Conservation (phyloP, 2,113 vertebrate genomes). For the Abramis brama region DNA sequence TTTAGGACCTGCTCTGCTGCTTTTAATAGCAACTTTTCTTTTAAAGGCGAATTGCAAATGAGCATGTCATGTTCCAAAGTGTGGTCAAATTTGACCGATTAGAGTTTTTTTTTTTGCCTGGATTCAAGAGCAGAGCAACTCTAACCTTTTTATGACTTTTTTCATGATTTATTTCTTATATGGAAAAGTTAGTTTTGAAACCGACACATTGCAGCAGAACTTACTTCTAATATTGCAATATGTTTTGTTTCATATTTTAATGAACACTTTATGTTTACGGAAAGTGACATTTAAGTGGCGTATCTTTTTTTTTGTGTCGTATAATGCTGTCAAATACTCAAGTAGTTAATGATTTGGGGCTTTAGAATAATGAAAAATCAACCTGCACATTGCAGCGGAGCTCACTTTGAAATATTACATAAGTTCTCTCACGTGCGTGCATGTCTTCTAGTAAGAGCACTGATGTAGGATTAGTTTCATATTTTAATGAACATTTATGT, state of each 20-base stretch:
- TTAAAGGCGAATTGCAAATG: background rate
- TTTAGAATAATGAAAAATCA: too few relatives aligned
- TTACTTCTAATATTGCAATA: background rate
- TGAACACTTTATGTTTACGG: too few relatives aligned
- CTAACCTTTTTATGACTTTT: background rate
- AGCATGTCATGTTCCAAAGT: constrained; percentile 30
- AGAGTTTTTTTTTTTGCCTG: background rate
- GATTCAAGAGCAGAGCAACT: background rate
- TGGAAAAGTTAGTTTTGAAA: background rate
- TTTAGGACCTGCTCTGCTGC: constrained; percentile 21
- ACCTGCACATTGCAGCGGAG: background rate
- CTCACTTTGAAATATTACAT: background rate
- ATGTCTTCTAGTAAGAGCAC: background rate
- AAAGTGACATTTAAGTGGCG: too few relatives aligned
- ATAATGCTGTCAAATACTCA: too few relatives aligned
- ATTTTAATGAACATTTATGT: background rate
- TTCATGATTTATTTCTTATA: background rate
- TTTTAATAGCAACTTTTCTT: background rate
- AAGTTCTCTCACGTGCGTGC: background rate
- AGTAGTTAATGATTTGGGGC: too few relatives aligned
- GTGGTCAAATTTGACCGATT: background rate
- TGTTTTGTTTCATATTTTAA: too few relatives aligned
- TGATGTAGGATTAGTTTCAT: background rate
- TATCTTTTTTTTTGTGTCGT: too few relatives aligned
- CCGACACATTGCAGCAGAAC: background rate